Evolutionary conservation across 2,888 invertebrate species (phyloP), one percentile per base, ranked within the genome.

Genomic region (Sesia apiformis): DNA sequence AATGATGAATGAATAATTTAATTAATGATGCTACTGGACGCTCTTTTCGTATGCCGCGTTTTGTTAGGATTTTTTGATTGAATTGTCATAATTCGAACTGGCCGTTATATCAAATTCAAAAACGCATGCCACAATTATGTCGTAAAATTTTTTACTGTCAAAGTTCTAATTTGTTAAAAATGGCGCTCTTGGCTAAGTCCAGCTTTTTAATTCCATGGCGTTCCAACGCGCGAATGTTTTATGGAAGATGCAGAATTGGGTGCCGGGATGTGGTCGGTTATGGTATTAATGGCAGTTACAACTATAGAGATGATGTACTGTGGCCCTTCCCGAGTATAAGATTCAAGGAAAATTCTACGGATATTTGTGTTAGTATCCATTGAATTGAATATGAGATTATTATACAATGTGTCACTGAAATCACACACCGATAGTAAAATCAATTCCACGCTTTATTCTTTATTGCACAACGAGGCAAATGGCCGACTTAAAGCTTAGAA

Each of bases 181-280:
- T 52, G 52, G 39, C 40, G 6, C 52, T 52, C n/a, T 39, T 52
- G n/a, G 7, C 52, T 7, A 52, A 8, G 39, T 39, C 38, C 4
- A 8, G 23, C 3, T 52, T 52, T 38, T 23, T 23, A 23, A n/a
- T 40, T 40, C 39, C 39, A 50, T 23, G 38, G 38, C 0, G 5
- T 39, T 38, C 23, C 23, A 23, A 23, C 23, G 23, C 23, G 23
- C 23, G 23, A 23, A 23, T 23, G 23, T 23, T 23, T 23, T 72
- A 84, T 58, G 76, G 78, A 4, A 67, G 73, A 49, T 75, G 76
- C 56, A 71, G 84, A 40, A 90, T 90, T 56, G 94, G 94, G 1
- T 91, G 89, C 62, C 80, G 94, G 43, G 94, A 94, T 65, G 89
- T 93, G 60, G 93, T 94, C 2, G 93, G 94, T 0, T 88, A 75